Evolutionary conservation across 2,113 vertebrate genomes (phyloP), one percentile per base, ranked within the genome.

Genomic region (Pygoscelis adeliae): DNA sequence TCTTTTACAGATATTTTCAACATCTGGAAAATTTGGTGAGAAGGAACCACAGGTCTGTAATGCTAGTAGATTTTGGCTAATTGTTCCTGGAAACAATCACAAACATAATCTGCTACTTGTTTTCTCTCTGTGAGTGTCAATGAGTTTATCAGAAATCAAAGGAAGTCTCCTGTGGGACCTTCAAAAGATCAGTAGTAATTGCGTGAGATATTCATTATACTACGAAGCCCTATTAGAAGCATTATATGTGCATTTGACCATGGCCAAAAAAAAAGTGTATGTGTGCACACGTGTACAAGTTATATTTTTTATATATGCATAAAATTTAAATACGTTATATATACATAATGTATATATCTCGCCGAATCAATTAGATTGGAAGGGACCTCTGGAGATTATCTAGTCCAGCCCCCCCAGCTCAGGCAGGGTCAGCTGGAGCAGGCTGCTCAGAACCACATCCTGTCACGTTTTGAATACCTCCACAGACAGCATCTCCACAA

Each of bases 11-110:
- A n/a, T 61, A 1, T 29, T 86, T 30, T 7, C 42, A 72, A 27
- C 5, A 30, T 16, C 50, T 69, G 34, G 20, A 25, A 61, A 16
- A 17, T 3, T 15, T 56, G 5, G 6, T 0, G 0, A 49, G 38
- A 67, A 62, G 11, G 32, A 81, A 18, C 4, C 21, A 19, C 1
- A 2, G 17, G 5, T 52, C 26, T 80, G 6, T 25, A 36, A 78
- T 19, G 27, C 29, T 47, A 11, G 17, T 4, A 49, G 34, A 21
- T 72, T 86, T 58, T 52, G 30, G 16, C 9, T 58, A 53, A 25
- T 36, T 36, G 11, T 19, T 76, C 25, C 34, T 42, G 38, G n/a
- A 83, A 73, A 72, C 17, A 0, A 29, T 42, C 34, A 23, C 16
- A 79, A 42, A 59, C 6, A 8, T 40, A 32, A 65, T 78, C 17